Conservation (phyloP, 1,140 invertebrate species). For the Aphelinus atriplicis region DNA sequence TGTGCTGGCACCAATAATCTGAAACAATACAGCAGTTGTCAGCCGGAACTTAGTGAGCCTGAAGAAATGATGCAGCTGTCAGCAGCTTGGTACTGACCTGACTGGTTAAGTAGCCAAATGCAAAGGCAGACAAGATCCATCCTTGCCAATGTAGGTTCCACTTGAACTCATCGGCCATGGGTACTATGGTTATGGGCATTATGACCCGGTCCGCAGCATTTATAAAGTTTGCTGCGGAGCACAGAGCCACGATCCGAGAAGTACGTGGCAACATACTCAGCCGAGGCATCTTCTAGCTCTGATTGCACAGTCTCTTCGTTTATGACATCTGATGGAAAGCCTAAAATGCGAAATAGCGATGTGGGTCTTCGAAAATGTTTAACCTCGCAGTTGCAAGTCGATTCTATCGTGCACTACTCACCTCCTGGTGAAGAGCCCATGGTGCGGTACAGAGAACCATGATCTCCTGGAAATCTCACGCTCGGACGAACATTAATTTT, state of each 20-base stretch:
- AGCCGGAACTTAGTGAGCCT: no score
- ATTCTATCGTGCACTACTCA: constrained; percentile 3
- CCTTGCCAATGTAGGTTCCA: constrained; percentile 81
- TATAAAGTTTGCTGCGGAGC: constrained; percentile 82
- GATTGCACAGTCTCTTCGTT: neutral
- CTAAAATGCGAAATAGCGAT: constrained; percentile 13
- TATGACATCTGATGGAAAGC: neutral
- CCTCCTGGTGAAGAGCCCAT: constrained; percentile 23
- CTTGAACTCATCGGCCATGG: constrained; percentile 79
- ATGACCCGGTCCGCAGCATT: constrained; percentile 83
- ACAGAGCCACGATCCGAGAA: constrained; percentile 74
- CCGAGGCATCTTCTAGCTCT: constrained; percentile 56
- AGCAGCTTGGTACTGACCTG: constrained; percentile 66
- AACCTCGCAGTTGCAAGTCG: constrained; percentile 7
- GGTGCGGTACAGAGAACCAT: constrained; percentile 15
- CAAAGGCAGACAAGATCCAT: constrained; percentile 83
- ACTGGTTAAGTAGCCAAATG: constrained; percentile 83
- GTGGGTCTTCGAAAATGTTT: neutral
- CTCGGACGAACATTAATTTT: constrained; percentile 15
- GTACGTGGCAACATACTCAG: constrained; percentile 67
- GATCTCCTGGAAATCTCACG: constrained; percentile 1
- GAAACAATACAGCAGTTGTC: neutral
- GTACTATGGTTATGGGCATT: constrained; percentile 84
- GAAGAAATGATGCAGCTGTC: no score
- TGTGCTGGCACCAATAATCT: constrained; percentile 78